Evolutionary conservation across 2,113 vertebrate species (phyloP), one percentile per base, ranked within the genome.

Genomic region (Pelecanoides urinatrix): DNA sequence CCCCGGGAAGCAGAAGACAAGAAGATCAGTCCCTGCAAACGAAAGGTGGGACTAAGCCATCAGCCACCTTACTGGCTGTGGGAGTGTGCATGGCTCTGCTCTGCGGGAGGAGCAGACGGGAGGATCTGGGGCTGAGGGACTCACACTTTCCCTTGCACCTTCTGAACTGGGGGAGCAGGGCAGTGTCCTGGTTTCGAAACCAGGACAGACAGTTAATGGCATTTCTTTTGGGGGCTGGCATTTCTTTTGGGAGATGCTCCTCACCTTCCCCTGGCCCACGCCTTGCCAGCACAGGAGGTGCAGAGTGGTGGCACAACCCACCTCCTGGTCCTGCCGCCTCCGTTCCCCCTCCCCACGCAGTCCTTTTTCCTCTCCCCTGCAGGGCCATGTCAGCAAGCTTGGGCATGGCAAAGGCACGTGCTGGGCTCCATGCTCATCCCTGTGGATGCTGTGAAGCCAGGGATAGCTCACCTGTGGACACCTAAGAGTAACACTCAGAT

Each of bases 261-360:
- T 62, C 13, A 9, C 19, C 40, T 59, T 78, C 6, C 13, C 45
- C 18, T 34, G 6, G 8, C 32, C 38, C 44, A 56, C 0, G 2
- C 1, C 11, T 50, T 67, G 18, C 20, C 40, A 52, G 9, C 13
- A 9, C 29, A 65, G 72, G 53, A 83, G 22, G 47, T 40, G 36
- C n/a, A 76, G 63, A 38, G 34, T 23, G 16, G 26, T 40, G 56
- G 18, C 36, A 73, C 42, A 53, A 62, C 9, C 10, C 32, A 27
- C 79, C 12, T 59, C n/a, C 19, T 75, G 49, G 8, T 44, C 49
- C 68, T 50, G 15, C 21, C 5, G 0, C 29, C 32, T 63, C 32
- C 4, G 1, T 40, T 63, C 11, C 13, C n/a, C 6, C 10, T 63
- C 25, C 32, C 59, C 40, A 29, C 1, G 1, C 15, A 58, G 34